Percentiles rank a stretch among this genome's conserved stretches.
These are phyloP conservation scores for Zenarchopterus dispar DNA, from an alignment of 2,797 vertebrate genomes.

Conservation along the genomic window DNA sequence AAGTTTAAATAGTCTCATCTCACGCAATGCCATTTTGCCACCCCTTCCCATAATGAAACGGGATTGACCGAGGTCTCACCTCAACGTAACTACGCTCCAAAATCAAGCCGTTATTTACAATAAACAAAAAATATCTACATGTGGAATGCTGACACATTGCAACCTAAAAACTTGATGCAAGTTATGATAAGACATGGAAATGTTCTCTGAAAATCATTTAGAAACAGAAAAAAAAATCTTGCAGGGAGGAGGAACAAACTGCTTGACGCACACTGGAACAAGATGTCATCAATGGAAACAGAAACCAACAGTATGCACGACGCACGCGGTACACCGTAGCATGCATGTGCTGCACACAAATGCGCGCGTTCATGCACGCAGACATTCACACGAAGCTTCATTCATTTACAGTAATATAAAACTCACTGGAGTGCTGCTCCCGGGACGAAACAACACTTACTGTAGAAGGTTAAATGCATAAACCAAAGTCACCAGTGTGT, in stretches of 20 bases:
- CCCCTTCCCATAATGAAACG: constrained; percentile 40
- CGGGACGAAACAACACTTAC: constrained; percentile 59
- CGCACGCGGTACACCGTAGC: constrained; percentile 59
- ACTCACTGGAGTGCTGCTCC: constrained; percentile 59
- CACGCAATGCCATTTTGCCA: constrained; percentile 38
- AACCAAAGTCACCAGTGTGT: constrained; percentile 71
- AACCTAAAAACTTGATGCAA: constrained; percentile 99
- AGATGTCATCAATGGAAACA: constrained; percentile 48
- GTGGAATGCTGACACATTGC: constrained; percentile 68
- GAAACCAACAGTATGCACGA: constrained; percentile 53
- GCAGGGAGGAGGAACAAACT: constrained; percentile 39
- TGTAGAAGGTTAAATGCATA: constrained; percentile 72
- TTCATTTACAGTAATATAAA: constrained; percentile 65
- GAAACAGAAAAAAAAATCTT: constrained; percentile 48
- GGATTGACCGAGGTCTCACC: constrained; percentile 39
- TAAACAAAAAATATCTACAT: constrained; percentile 94
- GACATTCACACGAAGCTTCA: constrained; percentile 55
- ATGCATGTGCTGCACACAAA: constrained; percentile 70
- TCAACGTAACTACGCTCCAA: constrained; percentile 76
- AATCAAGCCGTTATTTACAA: constrained; percentile 90
- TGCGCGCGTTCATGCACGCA: constrained; percentile 38
- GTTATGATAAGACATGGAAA: constrained; percentile 94
- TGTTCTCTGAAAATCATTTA: constrained; percentile 72
- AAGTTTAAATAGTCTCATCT: constrained; percentile 80
- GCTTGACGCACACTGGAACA: constrained; percentile 38